Base-by-base conservation (phyloP, 2,113 vertebrate genomes). In the Istiophorus platypterus region DNA sequence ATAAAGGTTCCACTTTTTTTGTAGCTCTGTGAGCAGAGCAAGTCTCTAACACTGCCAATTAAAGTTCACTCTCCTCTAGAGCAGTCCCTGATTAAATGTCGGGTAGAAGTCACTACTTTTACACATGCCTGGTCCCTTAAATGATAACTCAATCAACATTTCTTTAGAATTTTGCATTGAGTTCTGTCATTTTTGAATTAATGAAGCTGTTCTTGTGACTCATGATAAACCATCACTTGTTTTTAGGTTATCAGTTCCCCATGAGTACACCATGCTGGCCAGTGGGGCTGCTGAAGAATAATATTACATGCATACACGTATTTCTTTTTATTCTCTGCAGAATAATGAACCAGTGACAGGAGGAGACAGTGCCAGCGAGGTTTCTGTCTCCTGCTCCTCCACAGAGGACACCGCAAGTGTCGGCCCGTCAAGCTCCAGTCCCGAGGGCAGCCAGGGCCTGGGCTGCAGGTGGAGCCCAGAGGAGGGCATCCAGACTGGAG, bases 341-440 rank as follows among this genome's bases (percentile, higher is more conserved):
- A 89, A 52, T 1, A 88, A 92, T 71, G 94, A 95, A 41, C 49
- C 81, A 27, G 82, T 95, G 89, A 94, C 88, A 0, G 91, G 89
- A 29, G 93, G 93, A 54, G 97, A 98, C 81, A 88, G 94, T 61
- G 89, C 95, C 62, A 97, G 96, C 63, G 94, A 94, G 89, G 92
- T 93, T 26, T 95, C 94, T 0, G 84, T 94, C 73, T 97, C 97
- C 86, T 96, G 96, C 75, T 99, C 97, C 29, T 98, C 97, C 39
- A 96, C 96, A 0, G 97, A 99, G 67, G 97, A 99, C 89, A 95
- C 96, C 0, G 75, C 95, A 65, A 98, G 96, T 18, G 85, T 97
- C 22, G 96, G 95, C n/a, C 96, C 92, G 17, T 95, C 96, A 82
- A 97, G 97, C 26, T 98, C 97, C 77, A 95, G 95, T 57, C 91